Base-by-base conservation (phyloP, 1,140 invertebrate genomes). In the Drosophila orosa region DNA sequence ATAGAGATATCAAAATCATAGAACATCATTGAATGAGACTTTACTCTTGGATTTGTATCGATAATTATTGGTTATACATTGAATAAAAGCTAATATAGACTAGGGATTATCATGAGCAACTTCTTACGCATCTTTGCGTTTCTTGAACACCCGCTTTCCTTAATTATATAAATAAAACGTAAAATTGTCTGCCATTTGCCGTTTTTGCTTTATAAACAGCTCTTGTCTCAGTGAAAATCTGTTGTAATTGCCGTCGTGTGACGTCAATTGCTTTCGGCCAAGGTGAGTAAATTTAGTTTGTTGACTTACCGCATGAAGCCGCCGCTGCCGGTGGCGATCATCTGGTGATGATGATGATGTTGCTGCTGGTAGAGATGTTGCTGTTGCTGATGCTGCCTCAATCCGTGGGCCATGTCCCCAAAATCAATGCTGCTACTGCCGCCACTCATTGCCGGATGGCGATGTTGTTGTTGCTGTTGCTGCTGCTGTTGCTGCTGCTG, bases 331-430 rank as follows among this genome's bases (percentile, higher is more conserved):
- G 81, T 75, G 55, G 76, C 76, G 57, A 72, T 59, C 79, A 78
- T 57, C 63, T 82, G 84, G 33, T 78, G 74, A 24, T 80, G 78
- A 22, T 78, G 80, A 15, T 78, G 50, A 15, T 69, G 65, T 5
- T 67, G 81, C 2, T 84, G 65, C 60, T 80, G 67, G 80, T 78
- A 52, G 61, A 79, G 63, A 67, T 93, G 79, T 33, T 93, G 80
- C 17, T 81, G 86, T 25, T 93, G 80, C 17, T 81, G 86, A 60
- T 82, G 82, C 52, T 93, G 93, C 19, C 80, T 65, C 68, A 87
- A 42, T 35, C 83, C 80, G 65, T 89, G 84, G 61, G 76, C 80
- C 93, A 92, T 67, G 92, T 92, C 62, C 90, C 93, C 82, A 60
- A 86, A 81, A 57, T 87, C 89, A 42, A 87, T 77, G 84, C 83